A percentile compares a stretch with the other conserved stretches of the same genome.
phyloP scores from a whole-genome alignment of 2,888 invertebrate genomes.

The Chromoteleia sp. region DNA sequence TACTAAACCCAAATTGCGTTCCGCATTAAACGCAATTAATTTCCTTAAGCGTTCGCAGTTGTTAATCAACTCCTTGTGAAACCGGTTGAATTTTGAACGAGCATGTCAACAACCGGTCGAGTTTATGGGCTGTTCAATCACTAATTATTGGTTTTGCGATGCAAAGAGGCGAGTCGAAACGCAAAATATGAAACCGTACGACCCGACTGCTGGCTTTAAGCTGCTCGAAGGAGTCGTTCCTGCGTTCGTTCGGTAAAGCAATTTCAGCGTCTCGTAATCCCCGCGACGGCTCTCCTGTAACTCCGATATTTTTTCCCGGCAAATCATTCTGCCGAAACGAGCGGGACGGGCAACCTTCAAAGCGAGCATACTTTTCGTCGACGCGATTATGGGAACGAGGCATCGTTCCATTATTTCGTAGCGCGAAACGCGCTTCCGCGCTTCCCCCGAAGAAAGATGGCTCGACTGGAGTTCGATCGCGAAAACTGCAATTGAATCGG shows the following conservation, averaged over 20 bases:
- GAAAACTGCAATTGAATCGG: conserved; percentile 12
- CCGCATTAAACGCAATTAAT: neutral
- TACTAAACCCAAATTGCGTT: neutral
- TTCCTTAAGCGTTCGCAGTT: neutral
- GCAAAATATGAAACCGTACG: conserved; percentile 6
- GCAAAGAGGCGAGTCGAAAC: conserved; percentile 2
- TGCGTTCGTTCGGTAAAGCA: conserved; percentile 1
- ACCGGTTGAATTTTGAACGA: neutral
- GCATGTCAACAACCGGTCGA: neutral
- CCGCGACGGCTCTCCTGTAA: neutral
- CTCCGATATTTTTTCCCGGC: neutral
- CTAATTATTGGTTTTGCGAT: conserved; percentile 14
- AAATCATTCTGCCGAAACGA: too few relatives aligned
- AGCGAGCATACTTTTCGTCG: neutral
- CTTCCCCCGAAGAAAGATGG: too few relatives aligned
- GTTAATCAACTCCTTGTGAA: neutral
- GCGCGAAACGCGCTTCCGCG: neutral
- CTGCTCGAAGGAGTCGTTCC: conserved; percentile 2
- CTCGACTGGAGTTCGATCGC: conserved; percentile 12
- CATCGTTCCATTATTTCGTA: neutral
- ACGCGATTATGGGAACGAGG: neutral
- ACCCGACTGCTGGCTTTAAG: neutral
- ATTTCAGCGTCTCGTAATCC: conserved; percentile 2
- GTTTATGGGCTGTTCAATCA: conserved; percentile 7
- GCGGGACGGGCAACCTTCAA: neutral